Evolutionary conservation across 2,888 invertebrate species (phyloP).

Genomic region (Omphaloscelis lunosa): DNA sequence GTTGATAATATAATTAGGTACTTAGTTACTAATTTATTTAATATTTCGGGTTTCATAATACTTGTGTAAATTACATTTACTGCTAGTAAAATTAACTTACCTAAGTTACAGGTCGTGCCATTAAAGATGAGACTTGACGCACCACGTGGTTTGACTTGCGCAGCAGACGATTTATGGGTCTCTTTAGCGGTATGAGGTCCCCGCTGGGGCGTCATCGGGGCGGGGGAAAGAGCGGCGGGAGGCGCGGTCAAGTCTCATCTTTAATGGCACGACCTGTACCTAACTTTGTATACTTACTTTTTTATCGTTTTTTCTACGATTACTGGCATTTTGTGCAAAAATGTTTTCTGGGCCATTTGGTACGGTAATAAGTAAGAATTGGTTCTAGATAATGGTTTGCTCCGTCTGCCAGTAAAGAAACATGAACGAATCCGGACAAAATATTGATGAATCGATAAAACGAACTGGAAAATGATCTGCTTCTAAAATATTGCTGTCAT

Average conservation of each 20-base stretch:
- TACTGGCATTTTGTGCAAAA: background rate
- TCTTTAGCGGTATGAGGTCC: too few species aligned
- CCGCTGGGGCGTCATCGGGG: too few species aligned
- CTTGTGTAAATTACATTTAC: background rate
- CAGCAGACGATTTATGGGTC: too few species aligned
- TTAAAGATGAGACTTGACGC: too few species aligned
- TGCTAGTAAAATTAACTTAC: background rate
- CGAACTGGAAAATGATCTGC: background rate
- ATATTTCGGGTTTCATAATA: background rate
- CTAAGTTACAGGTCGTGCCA: too few species aligned
- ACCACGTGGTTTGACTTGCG: too few species aligned
- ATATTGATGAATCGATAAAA: background rate
- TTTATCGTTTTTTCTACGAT: background rate
- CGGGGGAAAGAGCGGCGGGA: too few species aligned
- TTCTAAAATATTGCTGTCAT: background rate
- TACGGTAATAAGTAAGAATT: slow-evolving; percentile 13
- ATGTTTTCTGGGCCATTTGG: slow-evolving; percentile 1
- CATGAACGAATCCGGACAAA: background rate
- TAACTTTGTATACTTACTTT: background rate
- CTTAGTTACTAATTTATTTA: background rate
- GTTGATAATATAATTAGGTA: slow-evolving; percentile 8
- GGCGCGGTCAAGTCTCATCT: too few species aligned
- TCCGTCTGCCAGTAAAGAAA: background rate
- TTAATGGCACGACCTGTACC: too few species aligned
- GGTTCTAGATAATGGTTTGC: background rate